Evolutionary conservation across 1,140 invertebrate genomes (phyloP), one percentile per base, ranked within the genome.

Genomic region (Capitella teleta): DNA sequence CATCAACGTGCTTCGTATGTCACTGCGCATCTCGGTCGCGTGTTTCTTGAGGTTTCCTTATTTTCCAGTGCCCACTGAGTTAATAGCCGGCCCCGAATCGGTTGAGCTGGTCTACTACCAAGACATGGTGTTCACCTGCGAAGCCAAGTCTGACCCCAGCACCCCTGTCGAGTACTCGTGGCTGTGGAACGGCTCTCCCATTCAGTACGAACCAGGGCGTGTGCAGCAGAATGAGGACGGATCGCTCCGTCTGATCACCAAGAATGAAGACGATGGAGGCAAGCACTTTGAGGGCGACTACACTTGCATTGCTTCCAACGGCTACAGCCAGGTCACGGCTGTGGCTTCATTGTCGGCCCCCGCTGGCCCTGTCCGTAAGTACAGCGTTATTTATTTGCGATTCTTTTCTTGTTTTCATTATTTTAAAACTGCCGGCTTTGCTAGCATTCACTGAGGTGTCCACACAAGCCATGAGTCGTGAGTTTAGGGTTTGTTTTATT

Each of bases 1-100:
- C 34, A 21, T 56, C 14, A 56, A 56, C 36, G 51, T 56, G 26
- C 26, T 56, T 16, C 23, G 54, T 53, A 43, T 28, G 54, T 51
- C 6, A 6, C 26, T 25, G 19, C 21, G 3, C 2, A 24, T 41
- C 1, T 41, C 10, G 38, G 12, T 12, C 10, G 10, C 8, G 38
- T 41, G 12, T 41, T 10, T 12, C 10, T 41, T n/a, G 1, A 41
- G 10, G 19, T n/a, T 10, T 41, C 18, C 28, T 12, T 32, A 6
- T 28, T 28, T 14, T 21, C 2, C 51, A 53, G 51, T 34, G 19
- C 32, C 16, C 12, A 53, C 51, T 2, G 34, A 23, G 36, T 40
- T 53, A 18, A 40, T 28, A 5, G 19, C 10, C 2, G 21, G 10
- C 1, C 51, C 51, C 3, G 26, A 37, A 23, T 28, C 36, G 10